Evolutionary conservation across 2,113 vertebrate species (phyloP), one percentile per base, ranked within the genome.

Genomic region (Amblyornis subalaris): DNA sequence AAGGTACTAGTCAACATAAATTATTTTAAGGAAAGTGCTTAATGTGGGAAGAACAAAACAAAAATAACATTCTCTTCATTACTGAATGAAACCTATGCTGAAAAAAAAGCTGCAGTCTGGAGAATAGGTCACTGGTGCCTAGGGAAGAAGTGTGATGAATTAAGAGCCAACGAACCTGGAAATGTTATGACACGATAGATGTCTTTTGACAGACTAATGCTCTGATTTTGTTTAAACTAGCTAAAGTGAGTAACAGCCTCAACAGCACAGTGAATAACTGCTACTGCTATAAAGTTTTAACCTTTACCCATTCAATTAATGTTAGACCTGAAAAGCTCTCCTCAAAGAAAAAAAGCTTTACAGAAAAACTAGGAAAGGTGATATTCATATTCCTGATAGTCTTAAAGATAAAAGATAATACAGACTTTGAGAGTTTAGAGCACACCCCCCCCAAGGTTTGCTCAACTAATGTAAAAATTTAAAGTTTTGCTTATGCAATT

Each of bases 191-290:
- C 69, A 81, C 84, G 44, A 89, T 9, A 51, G n/a, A 69, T 70
- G 42, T 50, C 53, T 94, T 92, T 33, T 70, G 87, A 69, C 33
- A 81, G 58, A 61, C 48, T 87, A 90, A 85, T 65, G 42, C 29
- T 82, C 72, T 93, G 82, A 64, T 87, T 94, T 92, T 91, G 80
- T 89, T 94, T 89, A 75, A 93, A 89, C 72, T 55, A 89, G 40
- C 48, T 91, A 26, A 93, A 94, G 73, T 60, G 76, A 89, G 57
- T 87, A 89, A 93, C 65, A 60, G 19, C 80, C 95, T 91, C 65
- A 89, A 48, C 8, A 94, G 61, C 48, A 84, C 31, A 81, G 48
- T 61, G 65, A 95, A 45, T 65, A 92, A 86, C 60, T 77, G 51
- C 72, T 78, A 25, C 51, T 88, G 65, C 73, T 83, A 29, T 13